Base-by-base conservation (phyloP, 2,113 vertebrate genomes). In the Pseudolaguvia tuberculata region DNA sequence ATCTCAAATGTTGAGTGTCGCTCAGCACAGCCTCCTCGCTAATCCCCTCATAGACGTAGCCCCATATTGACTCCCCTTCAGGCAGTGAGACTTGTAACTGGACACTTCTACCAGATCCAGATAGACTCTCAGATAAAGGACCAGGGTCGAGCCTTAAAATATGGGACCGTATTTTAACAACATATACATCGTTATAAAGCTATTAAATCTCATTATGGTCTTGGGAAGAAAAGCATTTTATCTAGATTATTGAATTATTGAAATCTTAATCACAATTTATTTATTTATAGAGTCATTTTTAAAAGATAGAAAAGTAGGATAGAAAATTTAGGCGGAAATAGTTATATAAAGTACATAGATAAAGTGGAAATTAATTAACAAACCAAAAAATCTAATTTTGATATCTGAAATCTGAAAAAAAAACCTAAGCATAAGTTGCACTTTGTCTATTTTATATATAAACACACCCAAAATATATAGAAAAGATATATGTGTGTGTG, bases 1-100 rank as follows among this genome's bases (percentile, higher is more conserved):
- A 92, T 96, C 94, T 96, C 94, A 93, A 91, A 94, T 96, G 91
- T 94, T 94, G 91, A 83, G 63, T 72, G 82, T 88, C 93, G 92
- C 91, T 92, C 93, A 88, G 84, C 87, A 79, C 89, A 91, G 90
- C 93, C 94, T 94, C 92, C 89, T 88, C 88, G 85, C 79, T 97
- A 97, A 98, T 95, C 94, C 94, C 83, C 87, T 93, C 89, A 88
- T 84, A 92, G 93, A 87, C 90, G 87, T 88, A 88, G 88, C 84
- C 83, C 86, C 89, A 85, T 92, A 89, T 89, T 90, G 92, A 90
- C 92, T 90, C 94, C 94, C 86, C 85, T 87, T 94, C 89, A 86
- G 88, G 84, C 66, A 62, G 27, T 48, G 39, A 86, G 81, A 86
- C 83, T 66, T 92, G 95, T 96, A 96, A 95, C 88, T 85, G 86